These are phyloP conservation scores for Luperina nickerlii DNA, from an alignment of 2,888 invertebrate species.

Conservation along the genomic window DNA sequence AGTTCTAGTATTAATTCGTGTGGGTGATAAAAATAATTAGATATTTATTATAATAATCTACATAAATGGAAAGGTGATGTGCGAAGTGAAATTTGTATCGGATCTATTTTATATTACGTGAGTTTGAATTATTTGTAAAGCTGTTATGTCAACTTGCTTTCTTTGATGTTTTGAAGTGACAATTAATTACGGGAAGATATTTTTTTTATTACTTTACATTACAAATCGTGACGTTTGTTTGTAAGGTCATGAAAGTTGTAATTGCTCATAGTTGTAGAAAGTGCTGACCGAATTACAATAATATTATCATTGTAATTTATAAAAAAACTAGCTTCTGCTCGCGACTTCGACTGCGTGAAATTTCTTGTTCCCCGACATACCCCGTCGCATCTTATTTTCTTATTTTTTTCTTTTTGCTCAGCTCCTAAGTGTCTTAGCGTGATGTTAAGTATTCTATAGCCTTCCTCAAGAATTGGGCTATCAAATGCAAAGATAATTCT, in stretches of 20 bases:
- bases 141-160: conserved; percentile 3
- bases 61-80: neutral
- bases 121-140: neutral
- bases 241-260: conserved; percentile 6
- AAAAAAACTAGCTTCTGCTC: too few relatives aligned
- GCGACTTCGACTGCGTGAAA: neutral
- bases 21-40: conserved; percentile 1
- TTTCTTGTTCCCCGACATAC: neutral
- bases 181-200: conserved; percentile 26
- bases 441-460: neutral
- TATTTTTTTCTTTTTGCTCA: too few relatives aligned
- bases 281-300: neutral
- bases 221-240: neutral
- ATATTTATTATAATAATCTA: neutral
- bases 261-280: neutral
- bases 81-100: conserved; percentile 15
- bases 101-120: conserved; percentile 5
- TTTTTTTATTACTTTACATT: neutral
- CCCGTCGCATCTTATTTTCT: too few relatives aligned
- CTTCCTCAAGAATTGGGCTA: neutral
- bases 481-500: neutral
- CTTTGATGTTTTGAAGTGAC: conserved; percentile 36
- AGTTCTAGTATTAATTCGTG: conserved; percentile 20
- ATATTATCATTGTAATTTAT: neutral
- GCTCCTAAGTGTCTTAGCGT: neutral